Evolutionary conservation across 2,797 vertebrate species (phyloP), one percentile per base, ranked within the genome.

Genomic region (Oryzias dopingdopingensis): DNA sequence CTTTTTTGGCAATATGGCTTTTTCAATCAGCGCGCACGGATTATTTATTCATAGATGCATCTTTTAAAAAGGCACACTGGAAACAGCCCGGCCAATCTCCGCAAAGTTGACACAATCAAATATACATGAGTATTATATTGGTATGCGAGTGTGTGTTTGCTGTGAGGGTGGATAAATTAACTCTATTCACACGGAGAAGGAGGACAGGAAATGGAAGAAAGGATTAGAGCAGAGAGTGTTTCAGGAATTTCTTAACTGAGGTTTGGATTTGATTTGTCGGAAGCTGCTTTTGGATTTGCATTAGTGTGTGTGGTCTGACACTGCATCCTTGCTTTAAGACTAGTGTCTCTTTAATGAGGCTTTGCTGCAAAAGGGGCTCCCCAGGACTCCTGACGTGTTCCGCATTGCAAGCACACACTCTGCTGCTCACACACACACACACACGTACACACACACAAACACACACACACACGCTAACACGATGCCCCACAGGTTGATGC

Each of bases 301-400:
- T 16, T 8, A 55, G 70, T 62, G 77, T 75, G 82, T 85, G 82
- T 73, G 80, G 81, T 83, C 85, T 83, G 70, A 70, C 80, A 83
- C 79, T 86, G 84, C 87, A 87, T 89, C 85, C 83, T 77, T 55
- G 86, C 80, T 90, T 88, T 89, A 87, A 88, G 85, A 85, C 88
- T 80, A 85, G 81, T 78, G 86, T 88, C 80, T 85, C 85, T 88
- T 89, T 92, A 92, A 89, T 92, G 89, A 91, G 89, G 86, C 89
- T 90, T 86, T 86, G 86, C 83, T 83, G 88, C 86, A 87, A 83
- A 87, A 83, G 18, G 77, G 77, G 77, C 82, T 84, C 86, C 82
- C 81, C 61, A 67, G 77, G 77, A 79, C 75, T 78, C 75, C 67
- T 74, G 80, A 86, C 79, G 87, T 90, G 87, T 77, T 82, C 81